Percentiles rank a stretch among this genome's conserved stretches.
Conservation (phyloP, 2,888 invertebrate species). For the Agonopterix heracliana region DNA sequence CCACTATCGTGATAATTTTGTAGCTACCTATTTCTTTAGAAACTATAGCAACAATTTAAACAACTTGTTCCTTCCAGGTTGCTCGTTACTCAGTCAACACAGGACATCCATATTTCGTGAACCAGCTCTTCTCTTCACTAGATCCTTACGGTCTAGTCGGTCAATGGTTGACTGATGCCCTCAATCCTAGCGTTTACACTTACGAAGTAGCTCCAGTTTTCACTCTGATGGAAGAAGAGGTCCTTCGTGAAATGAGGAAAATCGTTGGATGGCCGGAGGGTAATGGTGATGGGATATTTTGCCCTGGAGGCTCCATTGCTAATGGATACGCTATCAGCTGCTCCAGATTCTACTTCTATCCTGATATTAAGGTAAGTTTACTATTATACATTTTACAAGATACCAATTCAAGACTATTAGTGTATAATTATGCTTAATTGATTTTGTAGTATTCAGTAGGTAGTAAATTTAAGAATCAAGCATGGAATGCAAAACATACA, state of each 20-base stretch:
- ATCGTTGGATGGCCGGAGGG: slow-evolving; percentile 86
- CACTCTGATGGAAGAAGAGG: slow-evolving; percentile 89
- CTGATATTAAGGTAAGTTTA: slow-evolving; percentile 82
- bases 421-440: too few species aligned
- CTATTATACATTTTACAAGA: too few species aligned
- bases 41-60: neutral
- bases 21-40: too few species aligned
- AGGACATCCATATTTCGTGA: slow-evolving; percentile 92
- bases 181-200: slow-evolving; percentile 92
- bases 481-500: too few species aligned
- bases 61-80: slow-evolving; percentile 36
- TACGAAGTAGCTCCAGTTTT: slow-evolving; percentile 94
- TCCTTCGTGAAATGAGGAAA: slow-evolving; percentile 85
- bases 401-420: too few species aligned
- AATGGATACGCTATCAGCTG: slow-evolving; percentile 95
- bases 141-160: slow-evolving; percentile 90
- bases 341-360: slow-evolving; percentile 83
- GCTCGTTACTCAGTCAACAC: slow-evolving; percentile 91
- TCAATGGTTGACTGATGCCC: slow-evolving; percentile 89
- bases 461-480: too few species aligned
- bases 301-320: slow-evolving; percentile 92
- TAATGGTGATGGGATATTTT: slow-evolving; percentile 90
- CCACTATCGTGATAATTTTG: too few species aligned
- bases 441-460: too few species aligned
- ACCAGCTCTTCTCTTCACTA: slow-evolving; percentile 89